Conservation (phyloP, 2,888 invertebrate genomes). For the Nephrotoma flavescens region DNA sequence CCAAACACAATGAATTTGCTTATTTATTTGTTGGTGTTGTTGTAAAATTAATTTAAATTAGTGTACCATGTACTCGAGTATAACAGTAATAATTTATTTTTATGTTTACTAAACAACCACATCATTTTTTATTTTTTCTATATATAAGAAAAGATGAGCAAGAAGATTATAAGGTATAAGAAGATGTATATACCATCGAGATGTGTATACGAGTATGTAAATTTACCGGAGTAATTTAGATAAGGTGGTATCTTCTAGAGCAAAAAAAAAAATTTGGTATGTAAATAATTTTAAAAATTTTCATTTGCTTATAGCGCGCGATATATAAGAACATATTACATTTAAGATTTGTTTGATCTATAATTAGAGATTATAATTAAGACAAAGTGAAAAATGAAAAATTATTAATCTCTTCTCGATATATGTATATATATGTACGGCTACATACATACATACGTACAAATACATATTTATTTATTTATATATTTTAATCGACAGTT, state of each 20-base stretch:
- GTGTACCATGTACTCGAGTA: not conserved
- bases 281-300: not conserved
- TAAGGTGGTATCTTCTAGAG: not conserved
- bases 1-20: not conserved
- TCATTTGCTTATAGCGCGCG: not conserved
- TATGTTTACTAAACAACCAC: not conserved
- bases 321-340: not conserved
- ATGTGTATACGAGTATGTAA: not conserved
- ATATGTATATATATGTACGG: too few species aligned
- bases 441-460: not conserved
- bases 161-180: not conserved
- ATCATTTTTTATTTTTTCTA: not conserved
- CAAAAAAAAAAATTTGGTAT: not conserved
- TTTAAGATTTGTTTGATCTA: not conserved
- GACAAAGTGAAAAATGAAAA: not conserved
- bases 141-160: not conserved
- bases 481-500: not conserved
- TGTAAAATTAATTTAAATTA: not conserved
- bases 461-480: not conserved
- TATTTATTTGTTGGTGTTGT: not conserved
- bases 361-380: not conserved
- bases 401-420: not conserved
- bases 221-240: not conserved
- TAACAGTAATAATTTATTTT: not conserved
- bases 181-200: not conserved